Evolutionary conservation across 2,888 invertebrate species (phyloP), one percentile per base, ranked within the genome.

Genomic region (Marasmarcha lunaedactyla): DNA sequence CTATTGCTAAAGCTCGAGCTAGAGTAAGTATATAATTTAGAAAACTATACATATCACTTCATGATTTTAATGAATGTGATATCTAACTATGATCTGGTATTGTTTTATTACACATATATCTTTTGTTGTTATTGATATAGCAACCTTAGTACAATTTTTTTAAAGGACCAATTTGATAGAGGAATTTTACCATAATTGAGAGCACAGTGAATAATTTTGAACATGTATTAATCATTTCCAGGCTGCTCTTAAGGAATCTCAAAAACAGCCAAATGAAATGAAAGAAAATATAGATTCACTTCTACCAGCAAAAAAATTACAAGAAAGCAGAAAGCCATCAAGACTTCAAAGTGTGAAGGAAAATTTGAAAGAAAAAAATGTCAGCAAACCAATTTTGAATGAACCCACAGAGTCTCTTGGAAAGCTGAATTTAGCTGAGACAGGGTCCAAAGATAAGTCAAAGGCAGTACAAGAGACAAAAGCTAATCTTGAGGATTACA

Each of bases 401-500:
- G 74, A 70, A 35, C 55, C 78, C 0, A 66, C 57, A 0, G 74
- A 76, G 41, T 73, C 71, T 9, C 45, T 79, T 2, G 65, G 65
- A n/a, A 78, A 71, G 46, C 46, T 78, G 4, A 73, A 68, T 41
- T 46, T 77, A 37, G 57, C 37, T 26, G 71, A 71, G 33, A 40
- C 42, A 7, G 36, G 20, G 3, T 39, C 36, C 4, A 5, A 20
- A 5, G 20, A 20, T 5, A 20, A 20, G 7, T 20, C 20, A 3
- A 20, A 20, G n/a, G 2, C 14, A 36, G n/a, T 12, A 14, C 6
- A 10, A 14, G 27, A 12, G 7, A 20, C 3, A 20, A 7, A 20
- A 20, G 20, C 7, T 20, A 30, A 4, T 7, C 30, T 11, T 30
- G 30, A 30, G 12, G n/a, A 30, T 30, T 30, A 7, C n/a, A 30